Base-by-base conservation (phyloP, 2,888 invertebrate species). In the Ormyrus rosae region DNA sequence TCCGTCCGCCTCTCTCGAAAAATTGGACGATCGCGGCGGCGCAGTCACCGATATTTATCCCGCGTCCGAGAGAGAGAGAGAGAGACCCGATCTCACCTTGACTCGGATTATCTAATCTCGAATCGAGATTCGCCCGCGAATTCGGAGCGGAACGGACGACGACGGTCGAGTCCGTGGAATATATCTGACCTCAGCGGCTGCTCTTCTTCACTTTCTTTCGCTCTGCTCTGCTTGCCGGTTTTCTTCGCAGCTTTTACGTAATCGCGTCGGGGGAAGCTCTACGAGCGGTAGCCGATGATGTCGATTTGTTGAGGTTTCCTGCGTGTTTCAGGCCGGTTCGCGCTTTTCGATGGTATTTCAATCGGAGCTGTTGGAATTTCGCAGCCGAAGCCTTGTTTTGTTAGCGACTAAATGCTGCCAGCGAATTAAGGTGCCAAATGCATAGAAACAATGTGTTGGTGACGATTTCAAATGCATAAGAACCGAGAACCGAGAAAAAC, bases 41-140 rank as follows among this genome's bases (percentile, higher is more conserved):
- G 19, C 19, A 48, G 71, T 34, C 64, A 13, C 55, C 45, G 10
- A 56, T 46, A 65, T 7, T 65, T 34, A 51, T 5, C 34, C 34
- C 10, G 7, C 55, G 51, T 46, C 34, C 34, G 2, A 34, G 2
- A 34, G 34, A 34, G 34, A 34, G 19, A 19, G 19, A 34, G 34
- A 34, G 34, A 34, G 34, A 34, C 34, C 34, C 19, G 61, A 82
- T 81, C 34, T 34, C 76, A 79, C 79, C 78, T 81, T 79, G 81
- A 81, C 81, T 81, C n/a, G 72, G 69, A 76, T 81, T 79, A 72
- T 79, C 74, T 67, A 78, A 65, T 70, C 81, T 69, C 58, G 58
- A 53, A 71, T 71, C 71, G 60, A 64, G 67, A 80, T 72, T 58
- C 46, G 55, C n/a, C 7, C 64, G 6, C 13, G 60, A 9, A 72